phyloP scores from a whole-genome alignment of 2,113 vertebrate genomes.

The Opisthocomus hoazin region DNA sequence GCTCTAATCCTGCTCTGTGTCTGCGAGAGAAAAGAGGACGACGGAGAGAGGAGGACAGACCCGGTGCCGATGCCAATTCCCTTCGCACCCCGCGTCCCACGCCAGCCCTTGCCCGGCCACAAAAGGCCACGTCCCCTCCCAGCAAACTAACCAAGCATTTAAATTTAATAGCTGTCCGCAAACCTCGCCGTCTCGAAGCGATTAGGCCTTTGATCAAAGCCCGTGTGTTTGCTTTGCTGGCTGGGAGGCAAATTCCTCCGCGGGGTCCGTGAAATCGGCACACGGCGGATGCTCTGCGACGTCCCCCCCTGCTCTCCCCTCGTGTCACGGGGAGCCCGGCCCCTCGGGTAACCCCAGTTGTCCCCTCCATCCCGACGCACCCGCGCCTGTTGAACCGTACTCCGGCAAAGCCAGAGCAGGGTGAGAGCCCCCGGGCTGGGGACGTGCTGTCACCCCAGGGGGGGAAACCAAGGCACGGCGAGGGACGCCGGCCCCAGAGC shows the following conservation, averaged over 20 bases:
- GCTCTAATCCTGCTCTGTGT: conserved; percentile 43
- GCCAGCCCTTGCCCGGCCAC: conserved; percentile 27
- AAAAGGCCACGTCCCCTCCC: not conserved
- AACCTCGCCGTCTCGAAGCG: not conserved
- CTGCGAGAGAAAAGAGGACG: conserved; percentile 22
- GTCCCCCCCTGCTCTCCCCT: not conserved
- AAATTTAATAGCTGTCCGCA: not conserved
- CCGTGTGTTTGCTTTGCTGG: not conserved
- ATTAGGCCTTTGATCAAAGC: not conserved
- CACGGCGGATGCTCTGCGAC: not conserved
- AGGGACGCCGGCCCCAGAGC: fast-evolving
- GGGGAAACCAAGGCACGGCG: fast-evolving
- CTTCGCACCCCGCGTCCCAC: not conserved
- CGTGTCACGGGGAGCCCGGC: not conserved
- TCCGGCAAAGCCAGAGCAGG: not conserved
- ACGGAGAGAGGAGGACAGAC: not conserved
- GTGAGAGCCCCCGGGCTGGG: fast-evolving
- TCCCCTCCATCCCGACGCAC: not conserved
- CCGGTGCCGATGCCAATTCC: conserved; percentile 9
- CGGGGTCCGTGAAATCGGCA: not conserved
- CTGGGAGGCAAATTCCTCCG: not conserved
- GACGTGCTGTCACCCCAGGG: fast-evolving
- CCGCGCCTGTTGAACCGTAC: fast-evolving
- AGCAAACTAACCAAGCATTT: conserved; percentile 18
- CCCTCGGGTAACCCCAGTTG: not conserved